These are phyloP conservation scores for Heteronetta atricapilla DNA, from an alignment of 2,113 vertebrate genomes.

Conservation along the genomic window DNA sequence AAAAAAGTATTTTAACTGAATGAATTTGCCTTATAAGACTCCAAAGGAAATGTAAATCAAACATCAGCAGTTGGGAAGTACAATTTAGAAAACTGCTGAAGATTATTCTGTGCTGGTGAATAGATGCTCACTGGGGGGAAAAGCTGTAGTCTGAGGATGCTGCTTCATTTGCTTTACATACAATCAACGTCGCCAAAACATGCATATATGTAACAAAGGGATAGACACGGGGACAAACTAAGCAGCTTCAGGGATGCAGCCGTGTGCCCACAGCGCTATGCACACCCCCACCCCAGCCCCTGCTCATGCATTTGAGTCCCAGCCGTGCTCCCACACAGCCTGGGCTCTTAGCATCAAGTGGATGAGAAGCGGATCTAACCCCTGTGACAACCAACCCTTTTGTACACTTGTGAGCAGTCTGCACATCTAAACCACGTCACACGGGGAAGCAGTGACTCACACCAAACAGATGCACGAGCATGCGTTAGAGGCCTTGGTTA, in stretches of 20 bases:
- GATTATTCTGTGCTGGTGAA: conserved; percentile 73
- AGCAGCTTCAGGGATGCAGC: background rate
- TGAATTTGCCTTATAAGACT: conserved; percentile 41
- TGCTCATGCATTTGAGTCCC: background rate
- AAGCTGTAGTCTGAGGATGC: background rate
- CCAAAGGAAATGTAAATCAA: conserved; percentile 69
- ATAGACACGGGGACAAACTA: background rate
- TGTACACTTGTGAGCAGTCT: background rate
- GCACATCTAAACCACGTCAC: background rate
- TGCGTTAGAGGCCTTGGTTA: background rate
- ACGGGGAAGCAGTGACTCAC: background rate
- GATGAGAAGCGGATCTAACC: background rate
- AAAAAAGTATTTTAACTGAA: background rate
- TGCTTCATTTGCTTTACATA: conserved; percentile 33
- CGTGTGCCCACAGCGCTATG: fast-evolving
- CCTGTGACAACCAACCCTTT: background rate
- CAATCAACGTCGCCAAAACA: conserved; percentile 55
- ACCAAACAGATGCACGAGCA: background rate
- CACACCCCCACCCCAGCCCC: background rate
- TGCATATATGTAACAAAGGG: conserved; percentile 35
- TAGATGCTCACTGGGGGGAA: conserved; percentile 32
- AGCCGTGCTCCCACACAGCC: background rate
- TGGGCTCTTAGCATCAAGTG: background rate
- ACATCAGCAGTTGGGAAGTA: conserved; percentile 66
- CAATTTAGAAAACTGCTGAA: conserved; percentile 48